These are phyloP conservation scores for Caerostris extrusa DNA, from an alignment of 1,140 invertebrate genomes.

Conservation along the genomic window DNA sequence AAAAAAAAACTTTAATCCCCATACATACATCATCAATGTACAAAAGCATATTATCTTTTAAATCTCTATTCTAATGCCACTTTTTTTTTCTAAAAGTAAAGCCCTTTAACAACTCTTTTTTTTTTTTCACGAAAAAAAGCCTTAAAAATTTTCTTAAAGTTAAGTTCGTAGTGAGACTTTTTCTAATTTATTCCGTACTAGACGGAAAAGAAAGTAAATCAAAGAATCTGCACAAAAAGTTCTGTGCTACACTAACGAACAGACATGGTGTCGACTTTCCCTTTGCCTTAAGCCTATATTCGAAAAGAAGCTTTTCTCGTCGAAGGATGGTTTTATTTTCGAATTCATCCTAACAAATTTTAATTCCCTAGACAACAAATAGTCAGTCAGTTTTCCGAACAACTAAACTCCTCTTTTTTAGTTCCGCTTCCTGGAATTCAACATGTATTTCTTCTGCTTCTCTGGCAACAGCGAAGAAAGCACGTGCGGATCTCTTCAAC, in stretches of 20 bases:
- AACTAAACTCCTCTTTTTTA: background rate
- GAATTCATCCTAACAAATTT: conserved; percentile 9
- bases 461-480: background rate
- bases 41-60: no score
- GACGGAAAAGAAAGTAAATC: background rate
- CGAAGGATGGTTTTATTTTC: background rate
- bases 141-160: background rate
- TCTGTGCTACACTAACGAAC: background rate
- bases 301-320: background rate
- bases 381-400: conserved; percentile 19
- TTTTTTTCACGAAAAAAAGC: background rate
- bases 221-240: background rate
- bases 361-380: conserved; percentile 28
- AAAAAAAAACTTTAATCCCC: no score
- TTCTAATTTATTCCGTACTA: background rate
- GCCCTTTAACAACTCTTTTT: background rate
- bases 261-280: conserved; percentile 13
- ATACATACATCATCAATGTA: no score
- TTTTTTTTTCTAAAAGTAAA: background rate
- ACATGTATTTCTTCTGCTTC: conserved; percentile 31
- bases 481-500: conserved; percentile 54
- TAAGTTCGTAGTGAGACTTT: background rate
- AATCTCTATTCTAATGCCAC: no score
- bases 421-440: background rate
- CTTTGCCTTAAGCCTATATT: background rate